Evolutionary conservation across 2,113 vertebrate genomes (phyloP).

Genomic region (Mungos mungo): DNA sequence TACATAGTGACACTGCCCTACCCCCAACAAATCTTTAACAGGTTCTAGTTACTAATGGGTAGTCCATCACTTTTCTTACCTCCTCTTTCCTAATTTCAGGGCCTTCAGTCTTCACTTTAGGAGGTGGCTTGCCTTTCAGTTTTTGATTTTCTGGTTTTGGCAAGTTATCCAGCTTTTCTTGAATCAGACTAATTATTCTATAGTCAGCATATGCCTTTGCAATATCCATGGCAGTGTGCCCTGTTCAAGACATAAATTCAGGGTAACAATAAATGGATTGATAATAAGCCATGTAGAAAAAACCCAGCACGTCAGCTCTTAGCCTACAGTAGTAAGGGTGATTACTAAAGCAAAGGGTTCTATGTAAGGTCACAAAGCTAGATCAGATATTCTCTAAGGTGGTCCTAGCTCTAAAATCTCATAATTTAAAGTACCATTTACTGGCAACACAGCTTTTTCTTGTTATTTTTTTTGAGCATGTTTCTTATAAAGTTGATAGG

Average conservation of each 20-base stretch:
- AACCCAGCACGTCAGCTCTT: not conserved
- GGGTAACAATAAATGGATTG: not conserved
- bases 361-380: not conserved
- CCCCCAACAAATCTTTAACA: not conserved
- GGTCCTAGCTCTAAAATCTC: not conserved
- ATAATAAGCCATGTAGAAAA: conserved; percentile 20
- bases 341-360: not conserved
- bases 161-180: conserved; percentile 86
- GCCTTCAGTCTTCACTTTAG: conserved; percentile 23
- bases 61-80: conserved; percentile 68
- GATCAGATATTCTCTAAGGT: not conserved
- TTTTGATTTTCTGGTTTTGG: conserved; percentile 84
- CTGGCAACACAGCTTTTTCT: not conserved
- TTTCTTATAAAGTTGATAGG: not conserved
- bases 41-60: not conserved
- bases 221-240: conserved; percentile 88
- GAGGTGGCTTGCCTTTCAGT: conserved; percentile 73
- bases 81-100: conserved; percentile 70
- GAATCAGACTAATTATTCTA: conserved; percentile 87
- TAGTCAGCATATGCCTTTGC: conserved; percentile 88
- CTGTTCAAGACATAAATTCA: conserved; percentile 80
- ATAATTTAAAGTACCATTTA: not conserved
- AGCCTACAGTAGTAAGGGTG: not conserved
- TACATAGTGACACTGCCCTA: not conserved
- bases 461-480: not conserved